Conservation (phyloP, 2,797 vertebrate genomes). For the Acanthurus leucopareius region DNA sequence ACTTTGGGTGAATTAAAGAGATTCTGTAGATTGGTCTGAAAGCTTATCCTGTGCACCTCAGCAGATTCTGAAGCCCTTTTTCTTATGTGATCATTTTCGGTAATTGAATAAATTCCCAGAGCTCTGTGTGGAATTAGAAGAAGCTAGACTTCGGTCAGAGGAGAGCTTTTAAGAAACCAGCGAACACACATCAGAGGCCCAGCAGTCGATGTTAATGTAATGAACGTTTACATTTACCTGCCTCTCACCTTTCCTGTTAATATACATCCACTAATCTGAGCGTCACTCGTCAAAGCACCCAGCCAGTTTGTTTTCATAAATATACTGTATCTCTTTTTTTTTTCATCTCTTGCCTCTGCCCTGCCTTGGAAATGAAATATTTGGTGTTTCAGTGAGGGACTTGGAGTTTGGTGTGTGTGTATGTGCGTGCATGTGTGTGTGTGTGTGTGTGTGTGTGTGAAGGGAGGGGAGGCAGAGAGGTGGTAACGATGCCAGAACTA, state of each 20-base stretch:
- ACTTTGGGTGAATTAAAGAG: slow-evolving; percentile 77
- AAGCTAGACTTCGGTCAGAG: slow-evolving; percentile 80
- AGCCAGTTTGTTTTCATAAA: slow-evolving; percentile 80
- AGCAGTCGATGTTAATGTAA: slow-evolving; percentile 85
- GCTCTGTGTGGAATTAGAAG: slow-evolving; percentile 79
- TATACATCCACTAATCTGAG: slow-evolving; percentile 65
- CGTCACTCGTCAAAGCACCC: slow-evolving; percentile 66
- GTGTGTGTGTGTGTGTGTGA: slow-evolving; percentile 16
- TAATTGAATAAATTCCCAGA: slow-evolving; percentile 85
- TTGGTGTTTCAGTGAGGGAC: slow-evolving; percentile 65
- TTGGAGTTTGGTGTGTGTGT: slow-evolving; percentile 34
- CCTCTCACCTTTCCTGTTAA: slow-evolving; percentile 84
- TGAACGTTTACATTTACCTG: slow-evolving; percentile 83
- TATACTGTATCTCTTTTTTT: slow-evolving; percentile 49
- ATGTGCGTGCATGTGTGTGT: slow-evolving; percentile 21
- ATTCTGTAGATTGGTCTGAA: slow-evolving; percentile 76
- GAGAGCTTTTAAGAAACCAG: slow-evolving; percentile 83
- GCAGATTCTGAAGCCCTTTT: slow-evolving; percentile 83
- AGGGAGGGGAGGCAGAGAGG: slow-evolving; percentile 34
- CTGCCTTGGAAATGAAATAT: slow-evolving; percentile 72
- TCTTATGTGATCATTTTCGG: slow-evolving; percentile 81
- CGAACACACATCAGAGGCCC: slow-evolving; percentile 71
- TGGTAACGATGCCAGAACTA: slow-evolving; percentile 74
- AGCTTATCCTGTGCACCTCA: slow-evolving; percentile 85
- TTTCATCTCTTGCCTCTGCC: slow-evolving; percentile 43